These are phyloP conservation scores for Punctoribates punctum DNA, from an alignment of 2,888 invertebrate species.

Conservation along the genomic window DNA sequence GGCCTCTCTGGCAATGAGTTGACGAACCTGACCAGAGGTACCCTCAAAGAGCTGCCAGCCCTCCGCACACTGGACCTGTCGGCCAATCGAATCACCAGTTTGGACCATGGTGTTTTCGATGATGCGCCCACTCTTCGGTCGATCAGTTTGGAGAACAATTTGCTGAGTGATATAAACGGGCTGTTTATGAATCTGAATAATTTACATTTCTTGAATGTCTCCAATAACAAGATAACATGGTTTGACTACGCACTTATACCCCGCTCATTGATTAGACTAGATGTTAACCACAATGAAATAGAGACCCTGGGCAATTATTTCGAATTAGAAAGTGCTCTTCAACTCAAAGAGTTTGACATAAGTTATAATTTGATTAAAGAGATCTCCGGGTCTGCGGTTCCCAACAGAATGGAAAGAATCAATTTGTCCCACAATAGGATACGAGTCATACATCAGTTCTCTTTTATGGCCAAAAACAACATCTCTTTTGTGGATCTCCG, in stretches of 20 bases:
- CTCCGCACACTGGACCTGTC: constrained; percentile 74
- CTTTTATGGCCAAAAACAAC: constrained; percentile 82
- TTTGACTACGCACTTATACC: constrained; percentile 85
- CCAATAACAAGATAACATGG: constrained; percentile 80
- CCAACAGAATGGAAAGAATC: constrained; percentile 77
- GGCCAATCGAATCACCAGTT: constrained; percentile 71
- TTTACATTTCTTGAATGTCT: constrained; percentile 83
- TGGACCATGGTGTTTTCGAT: constrained; percentile 77
- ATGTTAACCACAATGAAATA: constrained; percentile 81
- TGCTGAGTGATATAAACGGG: constrained; percentile 72
- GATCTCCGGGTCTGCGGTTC: constrained; percentile 67
- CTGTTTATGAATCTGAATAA: constrained; percentile 77
- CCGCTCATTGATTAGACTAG: constrained; percentile 77
- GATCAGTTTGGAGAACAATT: constrained; percentile 79
- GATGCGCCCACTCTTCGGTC: constrained; percentile 71
- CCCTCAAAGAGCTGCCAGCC: constrained; percentile 71
- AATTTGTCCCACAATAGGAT: constrained; percentile 81
- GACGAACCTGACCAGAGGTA: constrained; percentile 72
- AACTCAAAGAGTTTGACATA: constrained; percentile 77
- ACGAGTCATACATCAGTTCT: constrained; percentile 76
- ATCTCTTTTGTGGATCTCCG: constrained; percentile 85
- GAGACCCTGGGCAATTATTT: constrained; percentile 76
- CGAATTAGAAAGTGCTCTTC: constrained; percentile 73
- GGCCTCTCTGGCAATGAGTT: constrained; percentile 83
- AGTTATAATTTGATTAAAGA: constrained; percentile 74